Base-by-base conservation (phyloP, 2,888 invertebrate species). In the Pinctada fucata region DNA sequence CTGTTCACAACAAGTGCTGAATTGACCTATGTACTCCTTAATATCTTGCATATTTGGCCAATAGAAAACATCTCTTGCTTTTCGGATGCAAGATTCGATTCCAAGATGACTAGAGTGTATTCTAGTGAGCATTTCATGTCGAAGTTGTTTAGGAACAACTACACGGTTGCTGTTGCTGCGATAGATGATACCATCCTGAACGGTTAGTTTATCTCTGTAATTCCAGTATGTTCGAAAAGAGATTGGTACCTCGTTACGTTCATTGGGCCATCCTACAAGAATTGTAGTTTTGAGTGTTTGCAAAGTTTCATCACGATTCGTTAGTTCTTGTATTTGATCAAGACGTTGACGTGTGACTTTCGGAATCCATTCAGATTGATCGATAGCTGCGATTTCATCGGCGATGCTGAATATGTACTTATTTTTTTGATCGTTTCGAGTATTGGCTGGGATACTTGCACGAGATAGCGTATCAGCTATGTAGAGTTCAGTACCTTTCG, bases 391-490 rank as follows among this genome's bases (percentile, higher is more conserved):
- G n/a, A n/a, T n/a, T n/a, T n/a, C n/a, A n/a, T n/a, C n/a, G n/a
- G n/a, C n/a, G n/a, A n/a, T n/a, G n/a, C n/a, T n/a, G n/a, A n/a
- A n/a, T n/a, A n/a, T n/a, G n/a, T n/a, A n/a, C n/a, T n/a, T n/a
- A n/a, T n/a, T n/a, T n/a, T n/a, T n/a, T n/a, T n/a, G n/a, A n/a
- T n/a, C n/a, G n/a, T n/a, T n/a, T n/a, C n/a, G n/a, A n/a, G n/a
- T n/a, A 10, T 2, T 16, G 3, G 3, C 8, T 66, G 73, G 74
- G 13, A 82, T 63, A 67, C 65, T 79, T 65, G 85, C 79, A 66
- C 85, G 63, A 3, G 84, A 84, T 45, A 86, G 75, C 13, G 79
- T 80, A 75, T 85, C 83, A 5, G 84, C 83, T 13, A 83, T 78
- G 52, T 67, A 74, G 76, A 84, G 70, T 3, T 81, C 66, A 49